These are phyloP conservation scores for Tachypleus tridentatus DNA, from an alignment of 1,140 invertebrate species.

Conservation along the genomic window DNA sequence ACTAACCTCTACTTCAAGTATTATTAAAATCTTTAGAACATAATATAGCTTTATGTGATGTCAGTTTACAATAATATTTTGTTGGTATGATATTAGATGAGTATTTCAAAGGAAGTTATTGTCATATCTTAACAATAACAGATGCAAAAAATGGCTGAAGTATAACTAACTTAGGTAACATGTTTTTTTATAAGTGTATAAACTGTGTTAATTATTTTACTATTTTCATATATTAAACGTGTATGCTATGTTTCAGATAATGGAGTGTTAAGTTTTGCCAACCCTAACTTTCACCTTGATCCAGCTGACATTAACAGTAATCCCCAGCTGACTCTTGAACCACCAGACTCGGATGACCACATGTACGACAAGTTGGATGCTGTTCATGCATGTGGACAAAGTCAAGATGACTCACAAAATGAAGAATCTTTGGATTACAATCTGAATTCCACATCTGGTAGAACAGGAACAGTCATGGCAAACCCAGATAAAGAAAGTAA, in stretches of 20 bases:
- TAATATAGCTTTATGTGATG: no score
- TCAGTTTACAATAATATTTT: no score
- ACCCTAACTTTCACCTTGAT: constrained; percentile 71
- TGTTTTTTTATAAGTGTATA: no score
- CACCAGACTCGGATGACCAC: constrained; percentile 16
- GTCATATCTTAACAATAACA: no score
- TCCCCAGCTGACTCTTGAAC: constrained; percentile 10
- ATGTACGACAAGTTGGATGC: constrained; percentile 50
- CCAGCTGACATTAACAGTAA: constrained; percentile 37
- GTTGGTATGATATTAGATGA: no score
- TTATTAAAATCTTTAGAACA: no score
- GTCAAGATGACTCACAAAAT: constrained; percentile 29
- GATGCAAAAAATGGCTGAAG: no score
- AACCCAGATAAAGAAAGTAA: constrained; percentile 13
- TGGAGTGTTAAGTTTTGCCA: constrained; percentile 71
- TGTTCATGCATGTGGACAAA: constrained; percentile 33
- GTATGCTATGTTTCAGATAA: constrained; percentile 50
- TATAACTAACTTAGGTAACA: no score
- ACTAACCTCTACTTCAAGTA: no score
- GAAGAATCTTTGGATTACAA: constrained; percentile 58
- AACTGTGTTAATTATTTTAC: no score
- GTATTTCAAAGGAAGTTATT: no score
- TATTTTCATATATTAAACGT: no score
- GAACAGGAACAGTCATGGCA: constrained; percentile 28
- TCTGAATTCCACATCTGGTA: constrained; percentile 35